Percentiles rank a stretch among this genome's conserved stretches.
These are phyloP conservation scores for Pangasius krempfi DNA, from an alignment of 2,797 vertebrate genomes.

Conservation along the genomic window DNA sequence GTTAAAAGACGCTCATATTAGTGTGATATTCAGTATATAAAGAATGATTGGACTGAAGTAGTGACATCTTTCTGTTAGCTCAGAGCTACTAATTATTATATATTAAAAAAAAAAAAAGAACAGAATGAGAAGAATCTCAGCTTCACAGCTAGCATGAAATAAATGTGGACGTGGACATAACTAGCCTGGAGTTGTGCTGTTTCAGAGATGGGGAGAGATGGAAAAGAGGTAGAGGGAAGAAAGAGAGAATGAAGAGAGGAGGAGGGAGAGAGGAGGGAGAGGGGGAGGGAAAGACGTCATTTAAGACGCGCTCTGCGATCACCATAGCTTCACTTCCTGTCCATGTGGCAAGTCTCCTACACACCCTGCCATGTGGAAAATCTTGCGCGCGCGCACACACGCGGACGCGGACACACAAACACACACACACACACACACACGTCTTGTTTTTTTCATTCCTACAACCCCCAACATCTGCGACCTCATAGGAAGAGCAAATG, in stretches of 20 bases:
- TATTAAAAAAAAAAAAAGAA: neutral
- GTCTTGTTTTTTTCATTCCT: neutral
- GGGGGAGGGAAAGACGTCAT: constrained; percentile 55
- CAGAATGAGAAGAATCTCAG: neutral
- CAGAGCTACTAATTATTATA: neutral
- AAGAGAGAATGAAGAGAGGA: neutral
- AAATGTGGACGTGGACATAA: neutral
- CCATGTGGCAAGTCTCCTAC: constrained; percentile 69
- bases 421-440: constrained; percentile 4
- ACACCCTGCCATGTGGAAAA: constrained; percentile 58
- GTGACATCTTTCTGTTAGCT: neutral
- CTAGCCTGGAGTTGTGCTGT: neutral
- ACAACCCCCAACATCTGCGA: neutral
- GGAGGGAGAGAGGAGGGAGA: neutral
- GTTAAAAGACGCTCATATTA: neutral
- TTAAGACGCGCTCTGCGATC: constrained; percentile 59
- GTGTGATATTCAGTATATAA: neutral
- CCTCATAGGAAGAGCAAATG: neutral
- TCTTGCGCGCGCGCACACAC: neutral
- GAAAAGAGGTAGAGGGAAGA: too few species aligned
- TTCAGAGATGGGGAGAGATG: neutral
- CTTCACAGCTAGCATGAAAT: neutral
- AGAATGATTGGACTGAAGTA: neutral
- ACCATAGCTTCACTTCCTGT: constrained; percentile 75
- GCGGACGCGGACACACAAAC: neutral